Evolutionary conservation across 2,888 invertebrate genomes (phyloP).

Genomic region (Holacanthella duospinosa): DNA sequence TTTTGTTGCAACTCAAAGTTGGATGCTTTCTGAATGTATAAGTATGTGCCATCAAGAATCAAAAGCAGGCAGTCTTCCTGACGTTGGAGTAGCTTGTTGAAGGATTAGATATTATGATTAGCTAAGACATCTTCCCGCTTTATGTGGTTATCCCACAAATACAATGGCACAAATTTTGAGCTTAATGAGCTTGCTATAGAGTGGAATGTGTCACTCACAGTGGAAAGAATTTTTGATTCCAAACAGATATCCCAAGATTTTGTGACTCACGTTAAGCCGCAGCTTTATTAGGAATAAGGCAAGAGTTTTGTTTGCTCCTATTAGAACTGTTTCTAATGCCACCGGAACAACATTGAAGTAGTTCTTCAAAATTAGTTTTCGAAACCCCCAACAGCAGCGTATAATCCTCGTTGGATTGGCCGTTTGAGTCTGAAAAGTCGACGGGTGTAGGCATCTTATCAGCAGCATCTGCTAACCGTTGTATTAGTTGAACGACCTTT

Average conservation of each 20-base stretch:
- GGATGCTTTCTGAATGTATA: slow-evolving; percentile 8
- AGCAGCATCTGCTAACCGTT: no score
- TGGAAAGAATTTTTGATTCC: neutral
- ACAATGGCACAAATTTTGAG: neutral
- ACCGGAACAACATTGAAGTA: no score
- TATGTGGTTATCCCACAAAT: slow-evolving; percentile 1
- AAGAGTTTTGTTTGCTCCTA: neutral
- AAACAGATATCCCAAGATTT: neutral
- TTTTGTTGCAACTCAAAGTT: slow-evolving; percentile 6
- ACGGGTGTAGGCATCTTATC: no score
- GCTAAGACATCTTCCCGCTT: neutral
- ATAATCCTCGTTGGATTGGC: no score
- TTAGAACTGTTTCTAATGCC: no score
- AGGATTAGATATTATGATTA: neutral
- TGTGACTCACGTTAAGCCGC: neutral
- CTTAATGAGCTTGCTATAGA: neutral
- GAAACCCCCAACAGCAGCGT: no score
- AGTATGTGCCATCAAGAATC: slow-evolving; percentile 10
- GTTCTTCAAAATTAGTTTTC: no score
- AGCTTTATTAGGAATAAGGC: slow-evolving; percentile 2
- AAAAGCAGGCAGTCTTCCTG: neutral
- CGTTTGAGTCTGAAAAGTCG: no score
- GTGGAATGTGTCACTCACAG: neutral
- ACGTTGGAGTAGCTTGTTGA: neutral
- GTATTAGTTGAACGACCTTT: no score